Evolutionary conservation across 2,113 vertebrate genomes (phyloP), one percentile per base, ranked within the genome.

Genomic region (Malurus cyaneus): DNA sequence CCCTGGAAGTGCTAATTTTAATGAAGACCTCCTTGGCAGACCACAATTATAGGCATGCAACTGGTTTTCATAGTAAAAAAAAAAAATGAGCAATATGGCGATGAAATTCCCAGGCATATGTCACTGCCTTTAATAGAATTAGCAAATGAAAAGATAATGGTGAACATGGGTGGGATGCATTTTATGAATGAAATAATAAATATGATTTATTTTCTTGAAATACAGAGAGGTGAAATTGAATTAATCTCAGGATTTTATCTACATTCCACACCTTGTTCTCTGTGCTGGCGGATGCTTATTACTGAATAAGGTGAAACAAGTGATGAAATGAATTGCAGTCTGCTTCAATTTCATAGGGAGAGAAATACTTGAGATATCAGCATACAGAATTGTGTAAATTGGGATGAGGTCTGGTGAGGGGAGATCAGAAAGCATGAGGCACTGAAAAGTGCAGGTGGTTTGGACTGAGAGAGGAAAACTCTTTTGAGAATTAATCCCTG

Each of bases 201-300:
- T 64, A 78, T 65, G 8, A 64, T 86, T 80, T 87, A 53, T 81
- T 83, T 88, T 88, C 91, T 76, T 91, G 71, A 95, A 96, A 88
- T 69, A 50, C 23, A 11, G 44, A 59, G n/a, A 86, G 18, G 32
- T 74, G 46, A 88, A 70, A 65, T 14, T 29, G 60, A 80, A 70
- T 92, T 89, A 49, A 86, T 88, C 56, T 94, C 53, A 36, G 56
- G 32, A 77, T 29, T 92, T 93, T 86, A 72, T 88, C 72, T 76
- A 5, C 5, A 28, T 72, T 82, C 53, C 39, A 44, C 16, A 56
- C 19, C 46, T 65, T 65, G 31, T 71, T 88, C 62, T 95, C 20
- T 9, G 24, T 41, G 42, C 29, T 94, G 66, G n/a, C 17, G 62
- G 34, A 57, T 28, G 11, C 39, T 82, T 92, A 62, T 44, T 79